These are phyloP conservation scores for Pteromalus puparum DNA, from an alignment of 1,140 invertebrate genomes.

Conservation along the genomic window DNA sequence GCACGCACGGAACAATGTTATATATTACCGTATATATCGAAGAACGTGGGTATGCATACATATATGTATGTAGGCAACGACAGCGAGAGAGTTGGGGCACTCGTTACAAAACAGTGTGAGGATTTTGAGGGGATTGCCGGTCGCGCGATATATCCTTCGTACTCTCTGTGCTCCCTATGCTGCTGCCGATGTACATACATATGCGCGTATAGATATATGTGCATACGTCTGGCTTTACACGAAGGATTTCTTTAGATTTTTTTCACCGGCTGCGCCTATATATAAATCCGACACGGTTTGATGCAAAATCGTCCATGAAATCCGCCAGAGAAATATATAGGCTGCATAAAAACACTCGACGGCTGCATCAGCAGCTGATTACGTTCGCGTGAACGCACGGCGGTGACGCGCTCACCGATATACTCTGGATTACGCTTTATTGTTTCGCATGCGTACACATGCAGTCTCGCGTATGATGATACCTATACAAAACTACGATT, in stretches of 20 bases:
- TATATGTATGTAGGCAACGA: neutral
- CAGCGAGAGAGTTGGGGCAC: neutral
- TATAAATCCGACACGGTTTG: neutral
- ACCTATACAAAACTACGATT: neutral
- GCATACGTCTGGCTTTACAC: neutral
- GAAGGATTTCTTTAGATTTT: neutral
- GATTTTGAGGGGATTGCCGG: neutral
- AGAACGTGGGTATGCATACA: neutral
- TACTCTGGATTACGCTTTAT: slow-evolving; percentile 23
- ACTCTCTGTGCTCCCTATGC: neutral
- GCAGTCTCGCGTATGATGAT: too few species aligned
- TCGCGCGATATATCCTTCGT: neutral
- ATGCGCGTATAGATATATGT: neutral
- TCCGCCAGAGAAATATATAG: slow-evolving; percentile 40
- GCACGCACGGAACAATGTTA: neutral
- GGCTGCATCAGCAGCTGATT: neutral
- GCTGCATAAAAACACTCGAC: neutral
- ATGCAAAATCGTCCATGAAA: slow-evolving; percentile 25
- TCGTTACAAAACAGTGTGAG: neutral
- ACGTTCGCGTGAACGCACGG: neutral
- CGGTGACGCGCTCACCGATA: neutral
- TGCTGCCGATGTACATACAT: neutral
- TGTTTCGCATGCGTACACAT: neutral
- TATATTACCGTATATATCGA: neutral
- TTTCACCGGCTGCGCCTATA: neutral